Base-by-base conservation (phyloP, 2,113 vertebrate genomes). In the Channa argus region DNA sequence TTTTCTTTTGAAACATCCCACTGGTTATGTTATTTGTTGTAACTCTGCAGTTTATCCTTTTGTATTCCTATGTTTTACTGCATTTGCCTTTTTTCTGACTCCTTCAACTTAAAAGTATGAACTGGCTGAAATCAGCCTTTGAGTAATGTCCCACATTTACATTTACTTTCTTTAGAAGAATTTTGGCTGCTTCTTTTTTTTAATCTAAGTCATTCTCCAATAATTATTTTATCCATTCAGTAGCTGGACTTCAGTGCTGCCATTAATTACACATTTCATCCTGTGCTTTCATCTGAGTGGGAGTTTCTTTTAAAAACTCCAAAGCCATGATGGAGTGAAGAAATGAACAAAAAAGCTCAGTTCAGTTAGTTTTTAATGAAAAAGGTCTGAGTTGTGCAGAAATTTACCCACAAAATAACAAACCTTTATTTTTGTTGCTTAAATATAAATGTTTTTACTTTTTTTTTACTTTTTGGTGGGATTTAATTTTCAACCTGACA, bases 151-250 rank as follows among this genome's bases (percentile, higher is more conserved):
- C 41, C 8, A 1, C 24, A 24, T 24, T 24, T 24, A 24, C 39
- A 37, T 8, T 60, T 38, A 24, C 2, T 49, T 24, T 51, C 1
- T 41, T 41, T 41, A 24, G 24, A 24, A 13, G 43, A 2, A 3
- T 50, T 60, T 55, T 37, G 14, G 1, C 1, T 33, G 43, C 43
- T 62, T 66, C 38, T 34, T 7, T 55, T 45, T 50, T 33, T 4
- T n/a, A 39, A 63, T 65, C 34, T 51, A 24, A 33, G 10, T 46
- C 24, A 8, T 13, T 12, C 49, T 41, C 63, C 73, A 85, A 82
- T 79, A 59, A 86, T 84, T 51, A 75, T 74, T 74, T 78, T 43
- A 49, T 83, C 71, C 71, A 79, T 86, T 62, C 68, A 74, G 71
- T 73, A 86, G 68, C 76, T 68, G 67, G 67, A 82, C 75, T 80